Conservation (phyloP, 2,888 invertebrate genomes). For the Fragum fragum region DNA sequence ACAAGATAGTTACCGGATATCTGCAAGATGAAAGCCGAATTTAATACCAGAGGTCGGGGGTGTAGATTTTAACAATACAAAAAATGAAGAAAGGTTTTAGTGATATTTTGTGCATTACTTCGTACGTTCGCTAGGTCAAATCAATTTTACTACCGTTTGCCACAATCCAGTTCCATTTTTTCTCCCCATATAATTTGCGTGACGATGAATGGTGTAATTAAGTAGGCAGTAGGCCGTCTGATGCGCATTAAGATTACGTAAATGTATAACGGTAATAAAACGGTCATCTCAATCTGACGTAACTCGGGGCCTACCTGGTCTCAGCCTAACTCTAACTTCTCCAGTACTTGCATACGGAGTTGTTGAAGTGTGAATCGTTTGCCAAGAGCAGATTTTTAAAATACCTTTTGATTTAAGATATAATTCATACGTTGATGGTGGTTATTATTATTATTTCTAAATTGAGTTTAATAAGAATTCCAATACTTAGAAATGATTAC, state of each 20-base stretch:
- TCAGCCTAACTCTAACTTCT: constrained; percentile 11
- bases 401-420: too few relatives aligned
- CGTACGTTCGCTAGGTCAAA: neutral
- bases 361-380: constrained; percentile 15
- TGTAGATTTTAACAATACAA: neutral
- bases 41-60: neutral
- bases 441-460: too few relatives aligned
- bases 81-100: constrained; percentile 20
- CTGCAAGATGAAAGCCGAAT: neutral
- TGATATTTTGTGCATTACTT: constrained; percentile 16
- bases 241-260: neutral
- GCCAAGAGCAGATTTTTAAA: too few relatives aligned
- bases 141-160: neutral
- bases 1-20: neutral
- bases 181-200: constrained; percentile 19
- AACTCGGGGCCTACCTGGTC: constrained; percentile 14
- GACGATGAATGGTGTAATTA: constrained; percentile 17
- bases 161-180: constrained; percentile 8
- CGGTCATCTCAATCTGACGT: constrained; percentile 14
- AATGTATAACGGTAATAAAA: constrained; percentile 12
- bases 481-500: too few relatives aligned
- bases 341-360: constrained; percentile 14
- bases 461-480: too few relatives aligned
- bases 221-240: neutral
- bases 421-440: too few relatives aligned